Evolutionary conservation across 2,113 vertebrate genomes (phyloP), one percentile per base, ranked within the genome.

Genomic region (Megaleporinus macrocephalus): DNA sequence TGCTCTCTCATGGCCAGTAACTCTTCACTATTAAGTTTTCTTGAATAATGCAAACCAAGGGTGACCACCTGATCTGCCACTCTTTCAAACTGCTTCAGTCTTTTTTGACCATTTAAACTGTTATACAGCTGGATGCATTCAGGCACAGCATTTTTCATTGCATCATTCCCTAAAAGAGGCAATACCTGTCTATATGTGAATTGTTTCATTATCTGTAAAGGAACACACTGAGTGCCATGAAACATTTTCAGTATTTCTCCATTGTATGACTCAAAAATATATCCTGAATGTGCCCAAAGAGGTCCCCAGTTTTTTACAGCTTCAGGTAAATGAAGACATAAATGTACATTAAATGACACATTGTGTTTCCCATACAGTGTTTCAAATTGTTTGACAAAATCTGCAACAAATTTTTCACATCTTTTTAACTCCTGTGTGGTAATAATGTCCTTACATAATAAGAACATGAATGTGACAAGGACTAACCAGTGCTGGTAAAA

Each of bases 331-430:
- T 86, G 78, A 81, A 86, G 74, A 78, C 75, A 84, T 71, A 84
- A 84, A 86, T 86, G 81, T 73, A 83, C 68, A 62, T 86, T 86
- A 78, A 84, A 83, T 62, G 73, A 77, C 61, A 83, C 85, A 77
- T 86, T 29, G 5, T 14, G 0, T 51, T 80, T 84, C 69, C 72
- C 73, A 76, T 84, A 76, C 18, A 80, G 63, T 70, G 51, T 80
- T 84, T 81, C 71, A 79, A 83, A 76, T 18, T 76, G 59, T 47
- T 76, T 76, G 74, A 85, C 80, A 75, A 84, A 84, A 22, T 80
- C 61, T 62, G 76, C 71, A 61, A 82, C 75, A 9, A 78, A 41
- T 73, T 86, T 78, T 70, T 84, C 81, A 78, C 59, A 70, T 78
- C 22, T 83, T 83, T 75, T 70, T 66, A 80, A 15, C 0, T 44